These are phyloP conservation scores for Trichomycterus rosablanca DNA, from an alignment of 2,113 vertebrate species.

Conservation along the genomic window DNA sequence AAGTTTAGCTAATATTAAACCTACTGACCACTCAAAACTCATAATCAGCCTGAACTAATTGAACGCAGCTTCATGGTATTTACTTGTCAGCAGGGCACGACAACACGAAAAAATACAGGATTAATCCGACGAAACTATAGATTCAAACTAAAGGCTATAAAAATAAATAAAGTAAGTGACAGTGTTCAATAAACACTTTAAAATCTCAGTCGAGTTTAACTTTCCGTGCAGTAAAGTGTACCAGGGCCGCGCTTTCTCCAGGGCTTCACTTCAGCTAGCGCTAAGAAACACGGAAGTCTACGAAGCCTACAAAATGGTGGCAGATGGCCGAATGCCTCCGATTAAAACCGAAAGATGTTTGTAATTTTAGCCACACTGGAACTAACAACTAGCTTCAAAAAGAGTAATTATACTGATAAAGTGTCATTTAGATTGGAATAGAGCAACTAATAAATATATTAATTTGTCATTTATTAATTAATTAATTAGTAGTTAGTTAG, in stretches of 20 bases:
- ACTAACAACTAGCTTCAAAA: background rate
- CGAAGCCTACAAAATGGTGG: constrained; percentile 68
- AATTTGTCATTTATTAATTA: too few species aligned
- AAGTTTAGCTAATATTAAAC: background rate
- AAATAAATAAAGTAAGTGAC: background rate
- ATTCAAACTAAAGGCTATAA: background rate
- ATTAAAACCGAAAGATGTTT: constrained; percentile 19
- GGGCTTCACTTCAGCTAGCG: constrained; percentile 27
- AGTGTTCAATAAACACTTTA: background rate
- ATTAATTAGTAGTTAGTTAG: too few species aligned
- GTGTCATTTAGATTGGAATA: too few species aligned
- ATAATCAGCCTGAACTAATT: constrained; percentile 1
- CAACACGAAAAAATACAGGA: background rate
- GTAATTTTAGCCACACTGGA: background rate
- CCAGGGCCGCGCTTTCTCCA: background rate
- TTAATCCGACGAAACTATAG: background rate
- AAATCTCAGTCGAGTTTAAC: background rate
- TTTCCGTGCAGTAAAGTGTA: background rate
- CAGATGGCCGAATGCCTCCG: constrained; percentile 33
- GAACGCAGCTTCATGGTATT: constrained; percentile 12
- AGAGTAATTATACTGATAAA: too few species aligned
- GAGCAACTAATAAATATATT: too few species aligned
- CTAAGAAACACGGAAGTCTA: constrained; percentile 63
- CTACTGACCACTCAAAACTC: background rate
- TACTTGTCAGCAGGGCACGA: constrained; percentile 5